Base-by-base conservation (phyloP, 2,113 vertebrate genomes). In the Mormyrus iriodes region DNA sequence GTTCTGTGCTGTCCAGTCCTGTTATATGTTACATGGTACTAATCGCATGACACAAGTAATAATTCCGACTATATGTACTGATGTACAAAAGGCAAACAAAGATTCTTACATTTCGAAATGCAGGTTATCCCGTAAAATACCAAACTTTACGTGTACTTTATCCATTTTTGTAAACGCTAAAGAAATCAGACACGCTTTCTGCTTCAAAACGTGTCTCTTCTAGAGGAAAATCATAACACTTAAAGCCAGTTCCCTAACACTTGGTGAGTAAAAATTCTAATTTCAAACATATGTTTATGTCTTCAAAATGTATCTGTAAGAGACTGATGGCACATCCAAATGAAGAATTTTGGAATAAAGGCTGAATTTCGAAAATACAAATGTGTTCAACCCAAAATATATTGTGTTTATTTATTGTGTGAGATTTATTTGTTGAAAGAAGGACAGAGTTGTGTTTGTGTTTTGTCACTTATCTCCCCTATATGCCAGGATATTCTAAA, bases 361-460 rank as follows among this genome's bases (percentile, higher is more conserved):
- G 15, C n/a, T 76, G 15, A 79, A 42, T 42, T 79, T 9, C 6
- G 9, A 6, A 52, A 35, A 15, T 24, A 24, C 24, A 52, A 86
- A 86, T 13, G 85, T 31, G 13, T 35, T 84, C 82, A 84, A n/a
- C 7, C 39, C 44, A 48, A 84, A 84, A 84, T n/a, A n/a, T 48
- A 24, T 84, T 44, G 82, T 86, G 51, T 86, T 86, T 86, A 86
- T 86, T 86, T 86, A 19, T 17, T 39, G 17, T 4, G 4, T 10
- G 19, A 15, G 85, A 55, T 53, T 52, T 86, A 86, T 86, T 86
- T 86, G 85, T 86, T 86, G 49, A 86, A 86, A 53, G 12, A 49
- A 53, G 55, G 13, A 48, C 15, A 53, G 85, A 86, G 85, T 31
- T 21, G 85, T 86, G 51, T 44, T 42, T 87, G 53, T 61, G 21